Evolutionary conservation across 2,113 vertebrate species (phyloP).

Genomic region (Nannobrachium achirus): DNA sequence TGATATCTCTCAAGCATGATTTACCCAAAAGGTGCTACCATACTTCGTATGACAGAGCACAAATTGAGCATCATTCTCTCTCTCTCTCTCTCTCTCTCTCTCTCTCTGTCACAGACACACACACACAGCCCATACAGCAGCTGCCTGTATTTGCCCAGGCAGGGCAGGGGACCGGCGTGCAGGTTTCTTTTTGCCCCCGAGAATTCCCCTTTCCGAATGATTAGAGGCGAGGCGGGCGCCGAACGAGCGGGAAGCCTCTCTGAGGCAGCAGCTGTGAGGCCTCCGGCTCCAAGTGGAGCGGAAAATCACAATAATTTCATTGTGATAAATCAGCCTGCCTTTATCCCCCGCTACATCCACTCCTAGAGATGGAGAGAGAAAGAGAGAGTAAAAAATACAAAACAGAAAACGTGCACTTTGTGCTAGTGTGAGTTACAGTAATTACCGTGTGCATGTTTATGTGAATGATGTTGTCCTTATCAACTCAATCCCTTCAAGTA

Average conservation of each 20-base stretch:
- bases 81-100: conserved; percentile 6
- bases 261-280: conserved; percentile 75
- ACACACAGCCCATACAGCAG: conserved; percentile 37
- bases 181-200: conserved; percentile 64
- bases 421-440: conserved; percentile 34
- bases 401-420: conserved; percentile 37
- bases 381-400: conserved; percentile 22
- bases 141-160: conserved; percentile 52
- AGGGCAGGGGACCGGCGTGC: conserved; percentile 40
- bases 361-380: conserved; percentile 22
- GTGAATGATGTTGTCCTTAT: background rate
- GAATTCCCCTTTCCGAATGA: conserved; percentile 69
- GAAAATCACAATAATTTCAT: conserved; percentile 79
- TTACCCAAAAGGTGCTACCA: too few relatives aligned
- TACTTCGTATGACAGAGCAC: too few relatives aligned
- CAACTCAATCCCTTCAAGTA: too few relatives aligned
- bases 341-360: conserved; percentile 61
- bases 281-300: conserved; percentile 73
- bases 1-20: background rate
- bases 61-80: background rate
- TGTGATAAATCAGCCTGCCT: conserved; percentile 75
- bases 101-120: conserved; percentile 14
- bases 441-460: conserved; percentile 3
- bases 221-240: conserved; percentile 53
- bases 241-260: conserved; percentile 43